Base-by-base conservation (phyloP, 2,797 vertebrate genomes). In the Ptychobarbus kaznakovi region DNA sequence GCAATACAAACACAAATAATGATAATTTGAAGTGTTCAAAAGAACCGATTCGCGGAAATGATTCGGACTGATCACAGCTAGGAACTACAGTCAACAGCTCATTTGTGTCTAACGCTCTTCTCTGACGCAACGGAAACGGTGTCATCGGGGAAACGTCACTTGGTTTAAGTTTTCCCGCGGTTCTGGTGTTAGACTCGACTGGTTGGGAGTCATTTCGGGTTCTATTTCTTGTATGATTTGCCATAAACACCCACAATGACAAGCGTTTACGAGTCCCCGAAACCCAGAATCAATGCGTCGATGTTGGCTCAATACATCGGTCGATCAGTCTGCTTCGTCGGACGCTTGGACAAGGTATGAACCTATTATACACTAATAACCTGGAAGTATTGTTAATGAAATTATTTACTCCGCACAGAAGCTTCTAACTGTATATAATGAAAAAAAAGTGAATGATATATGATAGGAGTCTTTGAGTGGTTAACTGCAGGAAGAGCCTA, bases 321-420 rank as follows among this genome's bases (percentile, higher is more conserved):
- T 85, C 87, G 83, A 65, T 90, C 96, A 0, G 96, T 99, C 3
- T 98, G 97, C 90, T 97, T 99, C 76, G 93, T 97, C 4, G 97
- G 97, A 1, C 95, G 93, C 0, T 94, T 99, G 35, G 95, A 96
- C 38, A 98, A 97, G 96, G 98, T 98, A 88, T 84, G 0, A 22
- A 2, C 13, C 0, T 9, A n/a, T 73, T 15, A 35, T 20, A 53
- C 28, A 35, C 4, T 11, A 3, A 35, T 75, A 2, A 0, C 20
- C 51, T 15, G 6, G 7, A 0, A 35, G 0, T 28, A 20, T 28
- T 80, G 28, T 7, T 4, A 46, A 32, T 32, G 0, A 25, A 42
- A 2, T n/a, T 18, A 7, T 53, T 11, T 18, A 73, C 6, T 73
- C 2, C 3, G 1, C 15, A 25, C 20, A 40, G 11, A 63, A 42